Evolutionary conservation across 1,140 invertebrate species (phyloP).

Genomic region (Drosophila pseudoobscura): DNA sequence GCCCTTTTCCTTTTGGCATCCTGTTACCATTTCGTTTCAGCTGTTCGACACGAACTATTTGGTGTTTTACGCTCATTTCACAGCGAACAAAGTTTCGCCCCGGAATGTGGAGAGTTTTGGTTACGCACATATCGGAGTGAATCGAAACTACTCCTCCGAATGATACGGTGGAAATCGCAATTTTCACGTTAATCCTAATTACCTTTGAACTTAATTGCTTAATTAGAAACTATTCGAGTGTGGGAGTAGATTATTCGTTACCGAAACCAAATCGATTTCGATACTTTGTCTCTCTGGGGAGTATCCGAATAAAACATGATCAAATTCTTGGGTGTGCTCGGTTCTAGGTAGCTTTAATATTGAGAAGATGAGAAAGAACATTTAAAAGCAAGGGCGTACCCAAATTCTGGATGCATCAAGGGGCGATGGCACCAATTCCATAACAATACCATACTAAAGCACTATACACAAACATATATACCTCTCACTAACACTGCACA

Average conservation of each 20-base stretch:
- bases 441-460: too few species aligned
- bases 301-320: conserved; percentile 27
- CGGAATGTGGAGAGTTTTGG: conserved; percentile 49
- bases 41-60: conserved; percentile 66
- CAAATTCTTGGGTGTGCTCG: neutral
- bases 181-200: conserved; percentile 72
- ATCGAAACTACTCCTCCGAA: conserved; percentile 31
- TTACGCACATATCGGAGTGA: conserved; percentile 59
- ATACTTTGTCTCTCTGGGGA: conserved; percentile 19
- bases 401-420: too few species aligned
- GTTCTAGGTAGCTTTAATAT: too few species aligned
- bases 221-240: conserved; percentile 52
- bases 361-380: too few species aligned
- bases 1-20: conserved; percentile 33
- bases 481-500: too few species aligned
- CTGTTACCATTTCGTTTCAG: conserved; percentile 62
- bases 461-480: too few species aligned
- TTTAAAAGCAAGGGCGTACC: too few species aligned
- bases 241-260: conserved; percentile 19
- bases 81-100: conserved; percentile 23
- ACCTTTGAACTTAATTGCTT: conserved; percentile 54
- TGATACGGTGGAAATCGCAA: conserved; percentile 67
- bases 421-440: too few species aligned
- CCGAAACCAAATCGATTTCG: conserved; percentile 28
- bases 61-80: conserved; percentile 60